Evolutionary conservation across 2,888 invertebrate genomes (phyloP).

Genomic region (Tubiluchus corallicola): DNA sequence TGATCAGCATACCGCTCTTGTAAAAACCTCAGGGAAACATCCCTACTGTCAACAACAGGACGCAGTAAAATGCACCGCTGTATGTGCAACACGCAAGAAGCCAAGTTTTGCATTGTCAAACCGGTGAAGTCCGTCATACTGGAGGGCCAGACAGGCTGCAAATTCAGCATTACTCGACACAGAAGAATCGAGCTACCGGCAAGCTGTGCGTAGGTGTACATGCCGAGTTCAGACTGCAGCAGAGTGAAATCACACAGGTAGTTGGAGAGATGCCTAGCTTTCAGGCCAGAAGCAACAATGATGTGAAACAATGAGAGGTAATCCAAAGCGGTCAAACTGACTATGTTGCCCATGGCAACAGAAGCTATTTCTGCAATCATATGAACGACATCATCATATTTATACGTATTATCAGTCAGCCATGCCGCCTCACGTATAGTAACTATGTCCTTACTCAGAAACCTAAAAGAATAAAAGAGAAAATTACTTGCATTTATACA

Average conservation of each 20-base stretch:
- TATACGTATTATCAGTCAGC: slow-evolving; percentile 28
- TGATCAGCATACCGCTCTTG: slow-evolving; percentile 23
- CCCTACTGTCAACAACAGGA: slow-evolving; percentile 23
- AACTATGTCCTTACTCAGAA: slow-evolving; percentile 24
- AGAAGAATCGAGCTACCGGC: slow-evolving; percentile 24
- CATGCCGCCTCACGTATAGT: slow-evolving; percentile 28
- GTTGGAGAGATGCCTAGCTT: slow-evolving; percentile 18
- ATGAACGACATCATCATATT: slow-evolving; percentile 26
- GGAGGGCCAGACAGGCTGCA: too few relatives aligned
- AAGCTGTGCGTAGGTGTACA: slow-evolving; percentile 21
- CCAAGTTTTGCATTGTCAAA: slow-evolving; percentile 20
- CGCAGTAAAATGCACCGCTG: slow-evolving; percentile 24
- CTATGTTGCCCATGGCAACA: slow-evolving; percentile 20
- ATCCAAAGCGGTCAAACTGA: slow-evolving; percentile 21
- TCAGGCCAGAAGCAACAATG: slow-evolving; percentile 15
- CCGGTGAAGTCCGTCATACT: slow-evolving; percentile 21
- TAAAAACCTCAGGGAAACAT: slow-evolving; percentile 23
- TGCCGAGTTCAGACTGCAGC: slow-evolving; percentile 25
- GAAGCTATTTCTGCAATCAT: slow-evolving; percentile 28
- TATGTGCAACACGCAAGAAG: slow-evolving; percentile 20
- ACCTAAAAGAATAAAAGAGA: slow-evolving; percentile 16
- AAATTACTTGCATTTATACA: background rate
- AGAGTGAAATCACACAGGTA: slow-evolving; percentile 25
- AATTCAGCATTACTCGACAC: too few relatives aligned
- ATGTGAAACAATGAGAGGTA: slow-evolving; percentile 20